Conservation (phyloP, 2,888 invertebrate species). For the Deilephila elpenor region DNA sequence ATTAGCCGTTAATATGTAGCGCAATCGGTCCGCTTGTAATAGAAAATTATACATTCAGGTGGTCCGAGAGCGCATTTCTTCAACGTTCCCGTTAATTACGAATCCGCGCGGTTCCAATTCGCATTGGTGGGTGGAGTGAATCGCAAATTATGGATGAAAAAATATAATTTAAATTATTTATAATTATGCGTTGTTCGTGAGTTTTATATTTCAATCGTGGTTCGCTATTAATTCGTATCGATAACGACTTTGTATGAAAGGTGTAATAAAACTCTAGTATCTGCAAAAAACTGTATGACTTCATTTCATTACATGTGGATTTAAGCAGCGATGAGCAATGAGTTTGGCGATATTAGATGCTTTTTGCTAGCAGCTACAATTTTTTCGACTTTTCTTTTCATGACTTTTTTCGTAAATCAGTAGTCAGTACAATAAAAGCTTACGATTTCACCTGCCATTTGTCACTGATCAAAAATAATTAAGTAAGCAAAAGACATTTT, state of each 20-base stretch:
- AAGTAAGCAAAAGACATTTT: too few relatives aligned
- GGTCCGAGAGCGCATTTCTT: slow-evolving; percentile 10
- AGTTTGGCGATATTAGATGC: too few relatives aligned
- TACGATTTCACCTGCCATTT: too few relatives aligned
- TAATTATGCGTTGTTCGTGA: slow-evolving; percentile 11
- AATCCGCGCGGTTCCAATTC: neutral
- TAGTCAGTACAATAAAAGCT: too few relatives aligned
- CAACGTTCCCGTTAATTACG: slow-evolving; percentile 4
- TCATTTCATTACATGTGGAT: too few relatives aligned
- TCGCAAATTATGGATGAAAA: slow-evolving; percentile 18
- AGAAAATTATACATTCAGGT: slow-evolving; percentile 48
- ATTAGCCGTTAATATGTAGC: slow-evolving; percentile 16
- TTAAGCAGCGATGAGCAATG: too few relatives aligned
- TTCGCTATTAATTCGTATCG: too few relatives aligned
- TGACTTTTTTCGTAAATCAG: too few relatives aligned
- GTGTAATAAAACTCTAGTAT: neutral
- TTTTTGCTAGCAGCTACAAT: too few relatives aligned
- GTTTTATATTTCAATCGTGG: slow-evolving; percentile 9
- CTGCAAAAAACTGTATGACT: neutral
- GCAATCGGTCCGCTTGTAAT: neutral
- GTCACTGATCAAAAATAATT: too few relatives aligned
- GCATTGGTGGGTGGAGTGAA: slow-evolving; percentile 6
- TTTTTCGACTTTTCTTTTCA: too few relatives aligned
- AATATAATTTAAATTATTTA: neutral
- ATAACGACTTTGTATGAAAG: neutral